Evolutionary conservation across 2,113 vertebrate species (phyloP), one percentile per base, ranked within the genome.

Genomic region (Regulus satrapa): DNA sequence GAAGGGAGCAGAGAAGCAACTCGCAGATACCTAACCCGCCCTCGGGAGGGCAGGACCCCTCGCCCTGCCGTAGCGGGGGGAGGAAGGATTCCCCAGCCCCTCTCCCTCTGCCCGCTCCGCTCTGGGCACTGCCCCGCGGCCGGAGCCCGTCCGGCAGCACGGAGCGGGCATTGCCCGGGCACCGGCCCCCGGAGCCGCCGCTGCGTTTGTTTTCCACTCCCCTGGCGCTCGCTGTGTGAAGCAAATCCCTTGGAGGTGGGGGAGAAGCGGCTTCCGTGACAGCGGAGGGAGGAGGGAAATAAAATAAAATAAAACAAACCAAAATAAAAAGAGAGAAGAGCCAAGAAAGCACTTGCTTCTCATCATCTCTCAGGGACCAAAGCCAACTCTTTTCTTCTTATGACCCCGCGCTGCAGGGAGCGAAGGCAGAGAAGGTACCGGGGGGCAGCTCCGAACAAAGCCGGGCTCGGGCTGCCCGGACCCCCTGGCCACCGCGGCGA

Each of bases 331-430:
- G 68, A 69, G 59, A 43, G 91, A 69, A 84, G 84, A 94, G 90
- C 88, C 94, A 88, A 59, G 91, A 68, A 88, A 69, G 74, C 93
- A 61, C 96, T 97, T 92, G 94, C 82, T 93, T 91, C 91, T 94
- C 84, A 58, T 95, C 94, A 79, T 69, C 89, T 54, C 77, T 54
- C 74, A n/a, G 89, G 66, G 84, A 92, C 58, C 78, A 91, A 92
- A 86, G 89, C 89, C 91, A 87, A 3, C 80, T 78, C 91, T 18
- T 18, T 26, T 92, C 88, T 86, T 77, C 91, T 61, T 88, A 71
- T 81, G 94, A 86, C 69, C 93, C 84, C 40, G 5, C 10, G 79
- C 92, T 41, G 74, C 89, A 20, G 77, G 77, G 66, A 95, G 94
- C 69, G 9, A 13, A 79, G 86, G 85, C 56, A 67, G 46, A 36